Evolutionary conservation across 2,888 invertebrate species (phyloP), one percentile per base, ranked within the genome.

Genomic region (Xylota sylvarum): DNA sequence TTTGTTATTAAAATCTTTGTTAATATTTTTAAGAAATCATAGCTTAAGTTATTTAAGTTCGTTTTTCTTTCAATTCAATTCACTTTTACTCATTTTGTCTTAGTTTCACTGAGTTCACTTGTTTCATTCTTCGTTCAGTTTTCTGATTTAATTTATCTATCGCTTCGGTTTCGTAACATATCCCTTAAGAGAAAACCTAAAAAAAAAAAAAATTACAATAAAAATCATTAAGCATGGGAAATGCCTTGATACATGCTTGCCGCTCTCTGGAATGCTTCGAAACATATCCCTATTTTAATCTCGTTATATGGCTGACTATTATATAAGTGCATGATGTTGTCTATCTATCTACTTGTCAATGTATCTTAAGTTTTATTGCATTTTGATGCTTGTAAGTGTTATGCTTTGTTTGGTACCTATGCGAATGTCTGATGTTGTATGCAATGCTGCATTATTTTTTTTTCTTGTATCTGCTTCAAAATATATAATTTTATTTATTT

Each of bases 51-150:
- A 14, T 32, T 62, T 62, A 9, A 70, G 67, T 56, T 69, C 4
- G 19, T 55, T 72, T 55, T 67, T 56, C 73, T 19, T 81, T 81
- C 12, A 37, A 55, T 79, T 80, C n/a, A 72, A 80, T 85, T 85
- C 72, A 77, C 70, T 72, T 79, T 12, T 55, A 40, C 56, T 85
- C 81, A 85, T 81, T 85, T 83, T 48, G 37, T 48, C 48, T 56
- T 73, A 56, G 58, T 81, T 81, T 67, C 76, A 82, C 77, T 86
- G 72, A 86, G 77, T 86, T 85, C 52, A 85, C 72, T 85, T 86
- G 82, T 77, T 80, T 79, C 40, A 65, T 76, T 52, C 67, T 30
- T 58, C 50, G 40, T 81, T 85, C 35, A 55, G 69, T 85, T 83
- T 46, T 37, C 43, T 79, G 3, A 62, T 84, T 82, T 86, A 12